Percentiles rank a stretch among this genome's conserved stretches.
These are phyloP conservation scores for Alectoris magna DNA, from an alignment of 2,797 vertebrate species.

Conservation along the genomic window DNA sequence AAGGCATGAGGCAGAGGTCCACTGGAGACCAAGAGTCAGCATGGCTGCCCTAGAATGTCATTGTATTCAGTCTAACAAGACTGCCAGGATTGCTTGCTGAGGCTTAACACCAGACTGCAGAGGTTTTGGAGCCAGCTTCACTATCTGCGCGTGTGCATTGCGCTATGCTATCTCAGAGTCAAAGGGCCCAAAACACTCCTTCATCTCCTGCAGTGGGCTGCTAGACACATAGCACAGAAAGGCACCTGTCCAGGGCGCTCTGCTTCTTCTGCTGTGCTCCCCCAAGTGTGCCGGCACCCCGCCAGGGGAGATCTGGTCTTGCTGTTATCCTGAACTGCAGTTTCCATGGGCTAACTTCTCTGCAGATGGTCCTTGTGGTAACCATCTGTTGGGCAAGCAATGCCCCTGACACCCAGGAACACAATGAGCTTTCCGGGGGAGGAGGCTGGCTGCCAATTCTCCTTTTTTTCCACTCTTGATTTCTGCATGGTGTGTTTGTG, in stretches of 20 bases:
- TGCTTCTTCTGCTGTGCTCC: neutral
- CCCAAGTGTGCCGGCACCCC: neutral
- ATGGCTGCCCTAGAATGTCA: neutral
- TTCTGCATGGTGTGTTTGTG: fast-evolving
- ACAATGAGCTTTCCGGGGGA: neutral
- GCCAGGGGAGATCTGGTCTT: neutral
- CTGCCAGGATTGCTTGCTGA: neutral
- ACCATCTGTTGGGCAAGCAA: conserved; percentile 9
- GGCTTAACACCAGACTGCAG: neutral
- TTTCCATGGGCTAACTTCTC: neutral
- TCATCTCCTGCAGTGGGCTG: neutral
- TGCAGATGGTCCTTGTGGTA: neutral
- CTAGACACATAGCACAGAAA: neutral
- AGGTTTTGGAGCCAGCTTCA: neutral
- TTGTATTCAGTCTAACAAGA: fast-evolving
- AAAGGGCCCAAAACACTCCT: neutral
- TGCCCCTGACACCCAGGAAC: neutral
- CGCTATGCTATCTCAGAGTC: fast-evolving
- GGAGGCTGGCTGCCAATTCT: neutral
- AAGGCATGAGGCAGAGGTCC: neutral
- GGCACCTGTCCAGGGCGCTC: neutral
- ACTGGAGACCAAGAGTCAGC: neutral
- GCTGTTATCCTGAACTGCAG: neutral
- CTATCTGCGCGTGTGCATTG: neutral
- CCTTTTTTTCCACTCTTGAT: neutral